Conservation (phyloP, 2,888 invertebrate species). For the Acanthosoma haemorrhoidale region DNA sequence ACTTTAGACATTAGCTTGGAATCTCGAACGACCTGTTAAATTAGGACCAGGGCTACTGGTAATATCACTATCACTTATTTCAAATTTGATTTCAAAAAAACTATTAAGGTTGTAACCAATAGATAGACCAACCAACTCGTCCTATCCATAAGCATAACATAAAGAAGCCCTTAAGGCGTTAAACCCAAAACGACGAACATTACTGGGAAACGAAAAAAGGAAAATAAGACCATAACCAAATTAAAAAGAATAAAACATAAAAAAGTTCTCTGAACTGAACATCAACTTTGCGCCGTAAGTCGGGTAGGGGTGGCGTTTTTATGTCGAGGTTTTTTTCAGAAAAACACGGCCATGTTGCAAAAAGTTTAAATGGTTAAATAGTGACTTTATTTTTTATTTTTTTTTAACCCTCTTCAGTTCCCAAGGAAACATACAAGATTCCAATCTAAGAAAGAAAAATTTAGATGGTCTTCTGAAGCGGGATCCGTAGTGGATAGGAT, state of each 20-base stretch:
- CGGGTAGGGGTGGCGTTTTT: background rate
- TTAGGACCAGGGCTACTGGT: no score
- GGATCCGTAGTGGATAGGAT: slow-evolving; percentile 1
- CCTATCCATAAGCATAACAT: no score
- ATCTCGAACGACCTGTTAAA: no score
- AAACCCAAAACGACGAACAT: no score
- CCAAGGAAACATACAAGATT: slow-evolving; percentile 9
- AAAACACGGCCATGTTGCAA: background rate
- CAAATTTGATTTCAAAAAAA: no score
- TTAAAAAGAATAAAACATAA: background rate
- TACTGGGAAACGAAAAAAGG: no score
- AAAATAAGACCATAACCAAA: no score
- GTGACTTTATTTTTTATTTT: background rate
- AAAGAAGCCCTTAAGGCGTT: no score
- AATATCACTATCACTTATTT: no score
- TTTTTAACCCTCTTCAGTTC: background rate
- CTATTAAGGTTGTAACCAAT: no score
- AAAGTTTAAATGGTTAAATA: slow-evolving; percentile 6
- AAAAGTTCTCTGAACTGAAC: background rate
- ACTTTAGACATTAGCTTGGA: no score
- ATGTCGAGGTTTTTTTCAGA: background rate
- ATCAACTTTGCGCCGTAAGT: background rate
- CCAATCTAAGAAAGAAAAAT: slow-evolving; percentile 12
- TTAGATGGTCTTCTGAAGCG: slow-evolving; percentile 13
- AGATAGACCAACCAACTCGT: no score